phyloP scores from a whole-genome alignment of 2,888 invertebrate species.

The Seira sanloemensis region DNA sequence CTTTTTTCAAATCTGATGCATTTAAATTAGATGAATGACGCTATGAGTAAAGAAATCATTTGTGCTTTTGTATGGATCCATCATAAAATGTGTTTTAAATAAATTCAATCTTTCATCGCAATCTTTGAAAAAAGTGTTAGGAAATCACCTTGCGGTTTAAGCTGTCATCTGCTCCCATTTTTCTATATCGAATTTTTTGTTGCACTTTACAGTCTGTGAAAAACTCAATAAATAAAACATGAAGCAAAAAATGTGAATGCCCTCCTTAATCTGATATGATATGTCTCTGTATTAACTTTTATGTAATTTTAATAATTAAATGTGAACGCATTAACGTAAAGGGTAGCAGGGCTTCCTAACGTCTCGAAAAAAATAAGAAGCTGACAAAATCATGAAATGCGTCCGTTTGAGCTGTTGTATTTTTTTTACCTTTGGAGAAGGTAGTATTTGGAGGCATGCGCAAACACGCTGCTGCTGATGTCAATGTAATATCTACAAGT shows the following conservation, averaged over 20 bases:
- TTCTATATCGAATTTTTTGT: background rate
- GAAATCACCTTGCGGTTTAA: constrained; percentile 62
- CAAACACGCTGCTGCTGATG: constrained; percentile 1
- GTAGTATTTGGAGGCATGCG: too few species aligned
- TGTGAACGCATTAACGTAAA: constrained; percentile 13
- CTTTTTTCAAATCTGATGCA: too few species aligned
- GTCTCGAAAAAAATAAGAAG: background rate
- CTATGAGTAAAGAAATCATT: too few species aligned
- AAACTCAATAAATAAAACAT: background rate
- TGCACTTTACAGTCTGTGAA: constrained; percentile 36
- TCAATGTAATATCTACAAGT: constrained; percentile 21
- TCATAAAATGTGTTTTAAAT: constrained; percentile 15
- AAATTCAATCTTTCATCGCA: constrained; percentile 40
- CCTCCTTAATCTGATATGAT: constrained; percentile 48
- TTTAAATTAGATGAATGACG: background rate
- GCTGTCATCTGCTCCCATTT: constrained; percentile 36
- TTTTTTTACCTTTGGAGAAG: background rate
- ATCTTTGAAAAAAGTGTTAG: constrained; percentile 42
- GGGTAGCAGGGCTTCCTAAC: background rate
- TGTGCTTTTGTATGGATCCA: too few species aligned
- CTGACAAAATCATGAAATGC: constrained; percentile 43
- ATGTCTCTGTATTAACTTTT: background rate
- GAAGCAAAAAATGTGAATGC: constrained; percentile 39
- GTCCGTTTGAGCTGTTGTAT: background rate
- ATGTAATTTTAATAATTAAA: constrained; percentile 50